These are phyloP conservation scores for Rotaria sp. DNA, from an alignment of 2,888 invertebrate genomes.

Conservation along the genomic window DNA sequence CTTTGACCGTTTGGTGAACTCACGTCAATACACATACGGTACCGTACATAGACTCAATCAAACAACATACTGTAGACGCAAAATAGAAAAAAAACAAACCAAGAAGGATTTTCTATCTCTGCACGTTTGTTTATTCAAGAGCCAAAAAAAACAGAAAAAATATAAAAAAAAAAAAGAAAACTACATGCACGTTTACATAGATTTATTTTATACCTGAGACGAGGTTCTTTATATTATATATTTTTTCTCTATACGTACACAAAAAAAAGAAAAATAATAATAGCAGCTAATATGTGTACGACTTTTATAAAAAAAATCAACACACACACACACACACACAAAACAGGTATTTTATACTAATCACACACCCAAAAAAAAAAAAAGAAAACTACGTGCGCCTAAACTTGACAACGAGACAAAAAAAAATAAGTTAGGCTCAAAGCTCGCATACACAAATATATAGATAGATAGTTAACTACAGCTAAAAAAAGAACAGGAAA, in stretches of 20 bases:
- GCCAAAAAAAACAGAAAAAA: background rate
- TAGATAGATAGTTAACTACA: slow-evolving; percentile 10
- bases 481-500: background rate
- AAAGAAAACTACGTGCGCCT: background rate
- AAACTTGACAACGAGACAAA: background rate
- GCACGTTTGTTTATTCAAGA: slow-evolving; percentile 4
- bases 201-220: slow-evolving; percentile 14
- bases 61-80: background rate
- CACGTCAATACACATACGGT: background rate
- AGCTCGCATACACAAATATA: slow-evolving; percentile 3
- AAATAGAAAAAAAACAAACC: background rate
- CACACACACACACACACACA: background rate
- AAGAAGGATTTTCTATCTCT: background rate
- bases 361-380: background rate
- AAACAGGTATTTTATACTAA: slow-evolving; percentile 15
- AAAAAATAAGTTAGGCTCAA: slow-evolving; percentile 9
- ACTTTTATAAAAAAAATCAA: background rate
- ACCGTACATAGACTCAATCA: background rate
- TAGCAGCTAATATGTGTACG: background rate
- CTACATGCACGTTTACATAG: slow-evolving; percentile 8
- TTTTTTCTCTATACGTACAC: background rate
- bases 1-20: slow-evolving; percentile 2
- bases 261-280: background rate
- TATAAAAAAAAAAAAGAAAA: background rate
- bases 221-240: background rate